Evolutionary conservation across 2,113 vertebrate species (phyloP).

Genomic region (Cygnus buccinator): DNA sequence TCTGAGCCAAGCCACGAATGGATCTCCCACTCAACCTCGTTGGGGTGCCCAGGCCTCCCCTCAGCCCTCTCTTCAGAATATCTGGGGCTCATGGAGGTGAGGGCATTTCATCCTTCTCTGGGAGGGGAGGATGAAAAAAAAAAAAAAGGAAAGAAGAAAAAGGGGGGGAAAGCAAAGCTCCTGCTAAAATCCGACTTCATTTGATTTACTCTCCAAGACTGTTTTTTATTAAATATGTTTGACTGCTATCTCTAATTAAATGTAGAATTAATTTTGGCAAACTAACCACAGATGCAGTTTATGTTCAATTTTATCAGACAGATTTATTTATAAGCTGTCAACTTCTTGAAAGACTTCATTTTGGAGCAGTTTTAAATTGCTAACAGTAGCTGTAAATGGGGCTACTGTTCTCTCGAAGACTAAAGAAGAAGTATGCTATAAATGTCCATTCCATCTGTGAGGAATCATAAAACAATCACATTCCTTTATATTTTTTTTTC

Average conservation of each 20-base stretch:
- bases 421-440: slow-evolving; percentile 85
- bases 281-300: slow-evolving; percentile 85
- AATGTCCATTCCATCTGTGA: slow-evolving; percentile 84
- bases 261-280: slow-evolving; percentile 87
- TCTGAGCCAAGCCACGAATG: slow-evolving; percentile 57
- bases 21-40: slow-evolving; percentile 56
- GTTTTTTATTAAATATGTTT: slow-evolving; percentile 88
- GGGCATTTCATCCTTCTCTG: slow-evolving; percentile 65
- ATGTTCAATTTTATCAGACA: slow-evolving; percentile 87
- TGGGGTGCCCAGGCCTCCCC: slow-evolving; percentile 40
- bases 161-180: slow-evolving; percentile 28
- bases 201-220: slow-evolving; percentile 82
- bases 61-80: slow-evolving; percentile 34
- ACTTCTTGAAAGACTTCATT: slow-evolving; percentile 88
- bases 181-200: slow-evolving; percentile 81
- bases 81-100: slow-evolving; percentile 69
- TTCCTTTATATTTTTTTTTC: slow-evolving; percentile 81
- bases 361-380: slow-evolving; percentile 86
- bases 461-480: slow-evolving; percentile 87
- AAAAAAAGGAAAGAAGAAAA: background rate
- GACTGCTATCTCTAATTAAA: slow-evolving; percentile 87
- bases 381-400: slow-evolving; percentile 87
- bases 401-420: slow-evolving; percentile 84
- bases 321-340: slow-evolving; percentile 89
- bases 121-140: background rate